A percentile compares a stretch with the other conserved stretches of the same genome.
Evolutionary conservation across 2,888 invertebrate species (phyloP).

Genomic region (Gastracanthus pulcherrimus): DNA sequence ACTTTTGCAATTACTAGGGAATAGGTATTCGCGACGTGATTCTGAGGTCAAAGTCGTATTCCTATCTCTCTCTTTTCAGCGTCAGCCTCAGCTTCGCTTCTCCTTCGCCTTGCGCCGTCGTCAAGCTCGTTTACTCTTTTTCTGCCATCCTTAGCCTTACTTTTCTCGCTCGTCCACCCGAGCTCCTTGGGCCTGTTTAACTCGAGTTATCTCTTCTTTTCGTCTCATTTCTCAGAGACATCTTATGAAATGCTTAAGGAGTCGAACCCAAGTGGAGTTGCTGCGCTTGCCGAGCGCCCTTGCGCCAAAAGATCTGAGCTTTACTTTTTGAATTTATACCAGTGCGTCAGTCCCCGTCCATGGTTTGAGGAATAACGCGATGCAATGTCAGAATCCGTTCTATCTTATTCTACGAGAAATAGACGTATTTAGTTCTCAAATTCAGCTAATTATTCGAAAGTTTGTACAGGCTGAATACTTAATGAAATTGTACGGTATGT

Average conservation of each 20-base stretch:
- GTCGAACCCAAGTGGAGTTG: not conserved
- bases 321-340: not conserved
- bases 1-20: slow-evolving; percentile 40
- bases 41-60: slow-evolving; percentile 10
- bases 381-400: no score
- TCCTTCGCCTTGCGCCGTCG: not conserved
- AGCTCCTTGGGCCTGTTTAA: not conserved
- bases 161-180: not conserved
- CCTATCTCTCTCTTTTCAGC: not conserved
- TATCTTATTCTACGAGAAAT: no score
- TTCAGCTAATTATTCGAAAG: no score
- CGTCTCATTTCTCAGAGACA: not conserved
- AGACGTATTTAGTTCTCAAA: no score
- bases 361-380: no score
- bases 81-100: not conserved
- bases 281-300: no score
- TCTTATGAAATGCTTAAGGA: not conserved
- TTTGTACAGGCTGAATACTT: no score
- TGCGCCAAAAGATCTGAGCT: not conserved
- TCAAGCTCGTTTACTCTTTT: not conserved
- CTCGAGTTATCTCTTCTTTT: not conserved
- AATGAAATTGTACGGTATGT: no score
- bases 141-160: not conserved
- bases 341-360: not conserved
- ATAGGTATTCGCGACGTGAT: slow-evolving; percentile 31